Evolutionary conservation across 2,113 vertebrate species (phyloP), one percentile per base, ranked within the genome.

Genomic region (Python bivittatus): DNA sequence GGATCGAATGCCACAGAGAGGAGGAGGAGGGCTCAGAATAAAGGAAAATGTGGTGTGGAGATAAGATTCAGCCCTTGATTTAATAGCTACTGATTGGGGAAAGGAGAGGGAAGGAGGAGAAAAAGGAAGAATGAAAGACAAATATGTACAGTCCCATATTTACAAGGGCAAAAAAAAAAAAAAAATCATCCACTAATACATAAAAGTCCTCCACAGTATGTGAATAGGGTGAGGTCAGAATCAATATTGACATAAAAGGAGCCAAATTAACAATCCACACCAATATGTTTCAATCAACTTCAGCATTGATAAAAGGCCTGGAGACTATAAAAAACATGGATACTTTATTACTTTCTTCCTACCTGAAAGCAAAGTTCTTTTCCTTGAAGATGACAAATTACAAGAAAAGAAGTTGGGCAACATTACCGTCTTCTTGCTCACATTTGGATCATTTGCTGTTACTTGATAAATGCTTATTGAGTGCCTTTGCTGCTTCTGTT

Each of bases 161-260:
- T 93, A 89, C 88, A 25, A 58, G n/a, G 9, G 33, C 8, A 38
- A 57, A 52, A 48, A 94, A 93, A 48, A 94, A 93, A 94, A 90
- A 93, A 56, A 95, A 96, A 91, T 58, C 94, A 96, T 93, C 84
- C 93, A 96, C 95, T 15, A 61, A 86, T 90, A 56, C 54, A 64
- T 0, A 52, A 96, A 93, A 89, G 92, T 96, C 86, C 92, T 88
- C 90, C 90, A 86, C 92, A 94, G 93, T 79, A 1, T 86, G 90
- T 90, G 94, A 92, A 89, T 83, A 96, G 94, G 97, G 97, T 9
- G 95, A 97, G 97, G 96, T 94, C 95, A 97, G 72, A 97, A 95
- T 97, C 95, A 98, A 97, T 97, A 98, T 95, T 97, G 93, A 92
- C 83, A 57, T 95, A 93, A 68, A 72, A 25, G 84, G 88, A 91